These are phyloP conservation scores for Notarius quadriscutis DNA, from an alignment of 2,113 vertebrate species.

Conservation along the genomic window DNA sequence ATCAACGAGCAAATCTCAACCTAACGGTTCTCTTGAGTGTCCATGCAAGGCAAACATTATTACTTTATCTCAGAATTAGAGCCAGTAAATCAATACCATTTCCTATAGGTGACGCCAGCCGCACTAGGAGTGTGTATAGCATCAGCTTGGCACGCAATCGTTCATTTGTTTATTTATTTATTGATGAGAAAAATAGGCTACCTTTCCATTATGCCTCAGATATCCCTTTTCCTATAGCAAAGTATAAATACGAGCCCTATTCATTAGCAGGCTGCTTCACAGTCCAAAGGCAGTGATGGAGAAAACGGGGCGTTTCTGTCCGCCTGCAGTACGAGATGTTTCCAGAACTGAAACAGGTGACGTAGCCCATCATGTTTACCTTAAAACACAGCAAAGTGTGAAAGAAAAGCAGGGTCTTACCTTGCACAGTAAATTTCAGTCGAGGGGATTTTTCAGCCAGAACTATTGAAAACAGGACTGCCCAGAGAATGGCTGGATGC, in stretches of 20 bases:
- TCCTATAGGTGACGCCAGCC: not conserved
- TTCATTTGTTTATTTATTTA: not conserved
- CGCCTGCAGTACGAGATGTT: slow-evolving; percentile 6
- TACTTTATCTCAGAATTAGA: not conserved
- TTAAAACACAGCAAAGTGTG: not conserved
- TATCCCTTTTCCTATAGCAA: not conserved
- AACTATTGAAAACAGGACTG: slow-evolving; percentile 59
- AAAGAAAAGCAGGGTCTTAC: slow-evolving; percentile 60
- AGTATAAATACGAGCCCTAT: not conserved
- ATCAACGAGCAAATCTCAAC: not conserved
- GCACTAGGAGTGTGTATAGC: not conserved
- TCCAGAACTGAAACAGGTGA: not conserved
- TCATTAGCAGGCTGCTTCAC: not conserved
- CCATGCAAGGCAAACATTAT: not conserved
- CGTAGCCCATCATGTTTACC: not conserved
- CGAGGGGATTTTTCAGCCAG: slow-evolving; percentile 71
- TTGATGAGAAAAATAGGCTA: not conserved
- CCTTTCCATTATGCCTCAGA: not conserved
- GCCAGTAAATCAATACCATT: not conserved
- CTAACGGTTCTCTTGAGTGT: not conserved
- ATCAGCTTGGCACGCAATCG: not conserved
- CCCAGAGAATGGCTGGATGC: slow-evolving; percentile 64
- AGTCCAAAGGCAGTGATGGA: slow-evolving; percentile 1
- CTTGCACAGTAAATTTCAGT: slow-evolving; percentile 76
- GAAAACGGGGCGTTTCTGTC: not conserved